Conservation (phyloP, 2,888 invertebrate genomes). For the Crepidodera aurea region DNA sequence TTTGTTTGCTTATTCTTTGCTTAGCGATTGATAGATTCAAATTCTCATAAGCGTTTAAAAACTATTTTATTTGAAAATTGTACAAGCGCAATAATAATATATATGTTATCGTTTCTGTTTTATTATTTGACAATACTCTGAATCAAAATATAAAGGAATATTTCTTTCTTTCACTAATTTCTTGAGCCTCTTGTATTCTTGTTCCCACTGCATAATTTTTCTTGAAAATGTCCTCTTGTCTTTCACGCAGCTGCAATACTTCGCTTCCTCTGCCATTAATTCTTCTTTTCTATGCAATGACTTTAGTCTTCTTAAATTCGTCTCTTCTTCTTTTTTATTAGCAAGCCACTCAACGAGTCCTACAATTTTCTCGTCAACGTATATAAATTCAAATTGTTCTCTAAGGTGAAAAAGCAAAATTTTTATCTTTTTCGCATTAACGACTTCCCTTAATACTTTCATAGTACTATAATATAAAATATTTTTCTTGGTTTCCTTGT, state of each 20-base stretch:
- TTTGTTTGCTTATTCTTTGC: no score
- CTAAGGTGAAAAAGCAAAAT: not conserved
- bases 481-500: not conserved
- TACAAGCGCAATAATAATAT: no score
- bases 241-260: constrained; percentile 34
- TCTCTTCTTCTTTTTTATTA: not conserved
- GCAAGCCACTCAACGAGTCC: not conserved
- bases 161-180: constrained; percentile 35
- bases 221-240: constrained; percentile 34
- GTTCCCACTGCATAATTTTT: constrained; percentile 42
- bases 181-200: constrained; percentile 35
- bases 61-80: no score
- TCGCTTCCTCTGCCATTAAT: constrained; percentile 3
- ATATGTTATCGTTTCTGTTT: no score
- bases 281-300: not conserved
- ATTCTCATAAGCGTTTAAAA: no score
- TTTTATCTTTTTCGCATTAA: not conserved
- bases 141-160: constrained; percentile 46
- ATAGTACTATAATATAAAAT: constrained; percentile 15
- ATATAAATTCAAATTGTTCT: not conserved
- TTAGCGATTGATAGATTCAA: no score
- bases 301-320: not conserved
- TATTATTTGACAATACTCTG: constrained; percentile 43
- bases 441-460: not conserved
- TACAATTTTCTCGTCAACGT: not conserved